Conservation (phyloP, 1,140 invertebrate genomes). For the Sipha flava region DNA sequence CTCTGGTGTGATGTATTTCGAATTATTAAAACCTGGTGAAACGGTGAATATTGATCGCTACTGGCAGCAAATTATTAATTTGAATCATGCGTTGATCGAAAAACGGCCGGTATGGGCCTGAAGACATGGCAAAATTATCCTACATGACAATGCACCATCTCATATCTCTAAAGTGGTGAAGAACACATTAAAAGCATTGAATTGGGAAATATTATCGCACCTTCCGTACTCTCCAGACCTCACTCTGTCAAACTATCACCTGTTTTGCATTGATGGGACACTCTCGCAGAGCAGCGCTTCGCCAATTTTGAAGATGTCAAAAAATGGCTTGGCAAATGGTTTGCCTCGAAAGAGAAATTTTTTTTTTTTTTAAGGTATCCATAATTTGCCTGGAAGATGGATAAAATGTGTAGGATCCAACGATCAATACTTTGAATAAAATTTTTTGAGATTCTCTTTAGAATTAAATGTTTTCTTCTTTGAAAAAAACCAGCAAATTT, state of each 20-base stretch:
- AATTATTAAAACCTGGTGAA: not conserved
- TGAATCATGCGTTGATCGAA: not conserved
- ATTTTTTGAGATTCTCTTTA: not conserved
- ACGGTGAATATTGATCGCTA: not conserved
- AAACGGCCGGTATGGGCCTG: not conserved
- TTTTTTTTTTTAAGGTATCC: conserved; percentile 29
- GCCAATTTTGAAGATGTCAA: conserved; percentile 15
- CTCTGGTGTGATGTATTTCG: not conserved
- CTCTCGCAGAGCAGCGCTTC: conserved; percentile 31
- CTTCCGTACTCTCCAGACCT: not conserved
- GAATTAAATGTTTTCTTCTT: not conserved
- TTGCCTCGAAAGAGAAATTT: conserved; percentile 14
- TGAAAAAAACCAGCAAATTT: not conserved
- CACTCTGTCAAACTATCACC: not conserved
- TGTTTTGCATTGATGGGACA: no score
- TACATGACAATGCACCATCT: conserved; percentile 35
- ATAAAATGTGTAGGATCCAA: conserved; percentile 24
- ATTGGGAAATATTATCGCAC: no score
- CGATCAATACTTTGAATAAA: conserved; percentile 28
- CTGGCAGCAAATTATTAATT: not conserved
- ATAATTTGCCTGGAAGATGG: conserved; percentile 32
- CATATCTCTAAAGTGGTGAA: no score
- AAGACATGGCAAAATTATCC: conserved; percentile 36
- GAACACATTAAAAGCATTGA: no score
- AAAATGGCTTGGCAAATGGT: conserved; percentile 32